Base-by-base conservation (phyloP, 2,797 vertebrate species). In the Harpagifer antarcticus region DNA sequence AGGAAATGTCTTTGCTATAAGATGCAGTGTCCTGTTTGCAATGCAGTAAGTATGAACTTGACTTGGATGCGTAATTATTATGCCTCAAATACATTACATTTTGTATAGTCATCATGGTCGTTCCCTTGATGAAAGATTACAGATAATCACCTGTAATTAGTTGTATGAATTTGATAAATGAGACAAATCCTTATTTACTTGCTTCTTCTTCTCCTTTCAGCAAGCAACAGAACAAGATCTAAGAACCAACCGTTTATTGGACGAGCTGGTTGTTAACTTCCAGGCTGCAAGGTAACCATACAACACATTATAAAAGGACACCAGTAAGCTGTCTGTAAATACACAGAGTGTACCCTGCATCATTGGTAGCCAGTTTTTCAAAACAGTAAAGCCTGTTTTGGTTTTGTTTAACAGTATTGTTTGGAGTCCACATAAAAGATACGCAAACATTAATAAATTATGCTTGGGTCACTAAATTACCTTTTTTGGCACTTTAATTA, bases 1-100 rank as follows among this genome's bases (percentile, higher is more conserved):
- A 94, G 98, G 76, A 98, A 96, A 89, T 98, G 95, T 86, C 80
- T 99, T 16, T 97, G 96, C 33, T 97, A 95, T 83, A 99, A 99
- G 91, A 92, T 96, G 23, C 95, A 95, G 48, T 99, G 98, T 88
- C 98, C 98, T 44, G 94, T 95, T 3, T 99, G 98, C 88, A 97
- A 96, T 80, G 91, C 92, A 93, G 98, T 99, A 81, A 96, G 97
- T 96, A 85, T 76, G 5, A 68, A 20, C 23, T 20, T 20, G 4
- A 64, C 5, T 54, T 42, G 2, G 67, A 54, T 77, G 9, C 16
- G 49, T 79, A 27, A 58, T 68, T 37, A 58, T 68, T 37, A 17
- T 42, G 13, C n/a, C 27, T 2, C 3, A 0, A 8, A 17, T 0
- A 10, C 0, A 58, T 78, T n/a, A n/a, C n/a, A n/a, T n/a, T n/a